Evolutionary conservation across 2,888 invertebrate genomes (phyloP).

Genomic region (Diarsia brunnea): DNA sequence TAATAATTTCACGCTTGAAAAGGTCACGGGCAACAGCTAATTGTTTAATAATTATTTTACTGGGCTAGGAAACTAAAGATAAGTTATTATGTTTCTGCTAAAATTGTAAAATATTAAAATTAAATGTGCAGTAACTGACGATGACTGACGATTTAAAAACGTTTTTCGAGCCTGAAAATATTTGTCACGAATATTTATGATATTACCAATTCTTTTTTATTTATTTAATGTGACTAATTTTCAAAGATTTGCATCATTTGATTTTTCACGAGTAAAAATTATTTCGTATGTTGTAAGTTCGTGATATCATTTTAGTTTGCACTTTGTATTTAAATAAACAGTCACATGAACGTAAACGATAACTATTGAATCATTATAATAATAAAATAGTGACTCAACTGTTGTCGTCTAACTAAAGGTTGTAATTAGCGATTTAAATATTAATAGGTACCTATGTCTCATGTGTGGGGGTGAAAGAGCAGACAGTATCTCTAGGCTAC

Average conservation of each 20-base stretch:
- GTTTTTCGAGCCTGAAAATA: background rate
- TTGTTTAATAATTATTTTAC: background rate
- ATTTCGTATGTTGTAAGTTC: constrained; percentile 1
- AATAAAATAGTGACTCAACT: constrained; percentile 26
- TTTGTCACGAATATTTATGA: background rate
- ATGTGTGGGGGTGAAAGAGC: constrained; percentile 43
- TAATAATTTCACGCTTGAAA: too few species aligned
- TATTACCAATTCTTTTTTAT: background rate
- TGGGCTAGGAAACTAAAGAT: background rate
- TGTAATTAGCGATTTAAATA: background rate
- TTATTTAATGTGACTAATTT: background rate
- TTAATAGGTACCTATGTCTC: background rate
- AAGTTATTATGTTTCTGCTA: background rate
- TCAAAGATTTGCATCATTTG: background rate
- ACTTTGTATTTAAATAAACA: constrained; percentile 13
- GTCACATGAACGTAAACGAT: background rate
- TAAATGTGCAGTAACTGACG: background rate
- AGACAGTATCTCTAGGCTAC: constrained; percentile 34
- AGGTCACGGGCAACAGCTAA: too few species aligned
- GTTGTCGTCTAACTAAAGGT: constrained; percentile 16
- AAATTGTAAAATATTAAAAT: too few species aligned
- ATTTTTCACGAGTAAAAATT: background rate
- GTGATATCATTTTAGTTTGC: constrained; percentile 1
- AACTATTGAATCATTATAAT: constrained; percentile 10
- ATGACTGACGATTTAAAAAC: background rate